Base-by-base conservation (phyloP, 2,113 vertebrate genomes). In the Syngnathus typhle region DNA sequence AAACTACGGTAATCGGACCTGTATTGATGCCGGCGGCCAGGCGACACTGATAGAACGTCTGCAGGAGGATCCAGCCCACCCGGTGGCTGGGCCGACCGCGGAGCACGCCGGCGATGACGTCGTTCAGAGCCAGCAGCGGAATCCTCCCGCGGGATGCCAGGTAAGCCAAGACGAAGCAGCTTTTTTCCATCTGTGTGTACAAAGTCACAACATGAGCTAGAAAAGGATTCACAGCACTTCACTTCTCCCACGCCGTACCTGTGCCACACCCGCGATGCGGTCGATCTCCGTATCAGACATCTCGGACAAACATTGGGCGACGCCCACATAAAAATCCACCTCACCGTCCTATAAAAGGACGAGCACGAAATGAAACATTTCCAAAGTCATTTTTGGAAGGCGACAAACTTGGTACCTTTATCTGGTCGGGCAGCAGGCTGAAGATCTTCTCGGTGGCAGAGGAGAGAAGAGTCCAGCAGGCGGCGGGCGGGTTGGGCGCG, bases 221-320 rank as follows among this genome's bases (percentile, higher is more conserved):
- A 23, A 54, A 54, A 5, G 16, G 6, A 49, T 19, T 49, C 44
- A 16, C 44, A 16, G 16, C 46, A 6, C 46, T 47, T 47, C 46
- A 47, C 16, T 46, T 46, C 5, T 6, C 15, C 16, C 46, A 4
- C 46, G 16, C 23, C 32, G 12, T 74, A 99, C 96, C 95, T 95
- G 84, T 6, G 91, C 91, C 58, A 94, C 81, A 37, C 75, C 87
- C 66, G 87, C 38, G 62, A 95, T 86, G 49, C 83, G 89, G 67
- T 89, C 90, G 13, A 93, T 89, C 59, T 95, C 93, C 7, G 89
- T 83, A 72, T 96, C 93, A 0, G 87, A 72, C 92, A 98, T 91
- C 92, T 98, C 95, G 1, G 93, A 96, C 66, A 98, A 88, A 82
- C 96, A 98, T 69, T 91, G 95, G 83, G 93, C 83, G 60, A 91